A percentile compares a stretch with the other conserved stretches of the same genome.
phyloP scores from a whole-genome alignment of 2,113 vertebrate genomes.

The Sinosuthora webbiana region DNA sequence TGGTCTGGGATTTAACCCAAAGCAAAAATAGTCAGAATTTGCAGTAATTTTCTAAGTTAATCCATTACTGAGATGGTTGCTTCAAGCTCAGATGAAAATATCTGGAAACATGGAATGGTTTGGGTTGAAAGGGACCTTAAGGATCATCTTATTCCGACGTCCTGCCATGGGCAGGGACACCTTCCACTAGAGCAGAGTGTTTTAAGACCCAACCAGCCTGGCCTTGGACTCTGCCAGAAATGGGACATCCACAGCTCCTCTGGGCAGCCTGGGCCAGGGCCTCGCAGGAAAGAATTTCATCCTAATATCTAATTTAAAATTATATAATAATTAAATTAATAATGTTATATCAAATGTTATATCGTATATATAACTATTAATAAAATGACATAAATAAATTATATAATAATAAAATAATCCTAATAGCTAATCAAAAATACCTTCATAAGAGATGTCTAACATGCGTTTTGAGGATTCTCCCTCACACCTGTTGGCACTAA shows the following conservation, averaged over 20 bases:
- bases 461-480: not conserved
- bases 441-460: not conserved
- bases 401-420: not conserved
- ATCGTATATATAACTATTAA: too few relatives aligned
- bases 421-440: not conserved
- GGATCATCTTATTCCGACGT: rapidly evolving
- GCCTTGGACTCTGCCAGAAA: not conserved
- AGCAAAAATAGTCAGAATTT: not conserved
- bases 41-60: not conserved
- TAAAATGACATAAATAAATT: not conserved
- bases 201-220: rapidly evolving
- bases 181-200: not conserved
- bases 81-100: not conserved
- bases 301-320: not conserved
- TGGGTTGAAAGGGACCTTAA: not conserved
- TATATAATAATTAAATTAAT: too few relatives aligned
- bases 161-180: not conserved
- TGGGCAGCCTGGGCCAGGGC: not conserved
- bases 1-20: not conserved
- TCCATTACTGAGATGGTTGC: not conserved
- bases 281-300: not conserved
- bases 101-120: not conserved
- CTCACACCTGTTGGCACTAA: not conserved
- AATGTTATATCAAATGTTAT: too few relatives aligned
- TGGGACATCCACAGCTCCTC: not conserved